Percentiles rank a stretch among this genome's conserved stretches.
phyloP scores from a whole-genome alignment of 2,113 vertebrate genomes.

The Eurystomus gularis region DNA sequence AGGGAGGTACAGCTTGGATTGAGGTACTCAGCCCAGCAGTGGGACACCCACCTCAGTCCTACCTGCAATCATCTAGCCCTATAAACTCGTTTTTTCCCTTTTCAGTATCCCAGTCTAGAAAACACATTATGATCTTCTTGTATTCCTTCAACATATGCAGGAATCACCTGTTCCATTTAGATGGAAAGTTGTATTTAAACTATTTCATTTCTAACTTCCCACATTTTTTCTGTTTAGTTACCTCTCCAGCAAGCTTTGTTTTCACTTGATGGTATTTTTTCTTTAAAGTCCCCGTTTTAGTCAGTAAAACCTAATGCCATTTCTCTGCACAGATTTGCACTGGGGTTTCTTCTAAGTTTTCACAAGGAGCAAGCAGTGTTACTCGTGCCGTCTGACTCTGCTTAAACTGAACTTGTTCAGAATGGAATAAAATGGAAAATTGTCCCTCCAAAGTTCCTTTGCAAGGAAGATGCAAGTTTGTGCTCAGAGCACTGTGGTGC shows the following conservation, averaged over 20 bases:
- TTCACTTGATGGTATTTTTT: background rate
- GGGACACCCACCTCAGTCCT: background rate
- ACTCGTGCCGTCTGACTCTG: background rate
- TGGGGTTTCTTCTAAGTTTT: rapidly evolving
- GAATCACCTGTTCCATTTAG: background rate
- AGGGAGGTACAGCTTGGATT: background rate
- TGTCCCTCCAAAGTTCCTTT: background rate
- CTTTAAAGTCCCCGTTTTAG: background rate
- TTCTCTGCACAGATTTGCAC: background rate
- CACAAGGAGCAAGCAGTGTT: background rate
- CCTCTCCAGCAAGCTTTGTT: background rate
- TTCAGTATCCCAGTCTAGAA: background rate
- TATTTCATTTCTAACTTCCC: background rate
- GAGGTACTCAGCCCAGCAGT: background rate
- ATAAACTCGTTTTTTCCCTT: background rate
- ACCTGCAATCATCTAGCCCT: background rate
- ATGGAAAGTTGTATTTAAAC: background rate
- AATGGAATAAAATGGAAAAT: background rate
- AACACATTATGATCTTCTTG: background rate
- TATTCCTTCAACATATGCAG: background rate
- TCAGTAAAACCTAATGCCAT: background rate
- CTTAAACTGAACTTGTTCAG: background rate
- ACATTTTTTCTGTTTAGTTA: background rate
- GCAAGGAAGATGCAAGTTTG: background rate
- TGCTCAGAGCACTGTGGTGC: background rate